Conservation (phyloP, 92 coral and sea anemone genomes). For the Umimayanthus chanpuru region DNA sequence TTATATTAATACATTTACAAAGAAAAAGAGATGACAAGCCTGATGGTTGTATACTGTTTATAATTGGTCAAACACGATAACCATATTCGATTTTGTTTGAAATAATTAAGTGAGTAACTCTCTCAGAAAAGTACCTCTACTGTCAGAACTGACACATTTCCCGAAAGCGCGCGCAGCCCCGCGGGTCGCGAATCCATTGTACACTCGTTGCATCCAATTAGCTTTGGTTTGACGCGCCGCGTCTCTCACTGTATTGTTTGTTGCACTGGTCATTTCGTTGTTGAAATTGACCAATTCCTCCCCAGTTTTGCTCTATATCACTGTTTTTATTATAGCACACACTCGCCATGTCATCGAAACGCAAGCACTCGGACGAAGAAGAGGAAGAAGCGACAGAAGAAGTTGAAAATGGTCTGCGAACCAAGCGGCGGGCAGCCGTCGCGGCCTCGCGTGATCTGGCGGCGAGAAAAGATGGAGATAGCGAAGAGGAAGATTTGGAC, state of each 20-base stretch:
- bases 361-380: conserved; percentile 85
- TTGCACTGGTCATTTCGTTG: conserved; percentile 14
- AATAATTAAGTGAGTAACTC: not conserved
- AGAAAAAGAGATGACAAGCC: too few species aligned
- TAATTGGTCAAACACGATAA: too few species aligned
- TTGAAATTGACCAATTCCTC: not conserved
- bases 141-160: conserved; percentile 10
- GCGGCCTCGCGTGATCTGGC: conserved; percentile 84
- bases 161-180: conserved; percentile 39
- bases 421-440: conserved; percentile 85
- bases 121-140: not conserved
- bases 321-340: not conserved
- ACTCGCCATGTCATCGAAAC: conserved; percentile 79
- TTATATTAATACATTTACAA: too few species aligned
- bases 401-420: conserved; percentile 70
- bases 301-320: not conserved
- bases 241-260: conserved; percentile 5
- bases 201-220: conserved; percentile 27
- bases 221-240: conserved; percentile 4
- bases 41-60: too few species aligned
- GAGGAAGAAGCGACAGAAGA: conserved; percentile 75
- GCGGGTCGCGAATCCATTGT: conserved; percentile 17
- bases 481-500: conserved; percentile 71
- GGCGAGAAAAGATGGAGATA: conserved; percentile 69
- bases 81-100: too few species aligned